phyloP scores from a whole-genome alignment of 2,888 invertebrate genomes.

The Alentia gelatinosa region DNA sequence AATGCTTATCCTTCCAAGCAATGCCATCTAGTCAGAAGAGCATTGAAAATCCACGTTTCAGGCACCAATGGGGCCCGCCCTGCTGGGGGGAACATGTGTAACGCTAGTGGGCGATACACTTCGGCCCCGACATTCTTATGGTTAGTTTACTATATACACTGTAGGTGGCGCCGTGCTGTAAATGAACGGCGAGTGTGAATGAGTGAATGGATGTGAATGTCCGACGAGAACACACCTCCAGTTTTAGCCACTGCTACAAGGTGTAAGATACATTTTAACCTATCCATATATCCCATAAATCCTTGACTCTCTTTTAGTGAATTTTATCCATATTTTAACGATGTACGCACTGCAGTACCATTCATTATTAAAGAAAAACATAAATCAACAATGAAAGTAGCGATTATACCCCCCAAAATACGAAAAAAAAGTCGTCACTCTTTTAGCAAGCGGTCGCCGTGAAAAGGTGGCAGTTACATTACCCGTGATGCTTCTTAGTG shows the following conservation, averaged over 20 bases:
- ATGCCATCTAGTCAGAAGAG: constrained; percentile 43
- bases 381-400: no score
- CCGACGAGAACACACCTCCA: not conserved
- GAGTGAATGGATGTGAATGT: not conserved
- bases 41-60: not conserved
- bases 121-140: not conserved
- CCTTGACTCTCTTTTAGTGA: not conserved
- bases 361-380: no score
- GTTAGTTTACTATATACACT: not conserved
- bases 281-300: not conserved
- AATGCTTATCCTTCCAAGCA: constrained; percentile 35
- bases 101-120: not conserved
- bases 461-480: no score
- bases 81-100: not conserved
- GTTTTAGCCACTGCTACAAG: not conserved
- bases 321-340: not conserved
- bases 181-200: not conserved
- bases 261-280: not conserved
- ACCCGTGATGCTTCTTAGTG: no score
- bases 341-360: no score
- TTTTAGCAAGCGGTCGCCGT: no score
- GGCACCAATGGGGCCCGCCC: not conserved
- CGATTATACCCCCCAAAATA: no score
- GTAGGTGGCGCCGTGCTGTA: not conserved
- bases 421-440: no score